A percentile compares a stretch with the other conserved stretches of the same genome.
phyloP scores from a whole-genome alignment of 2,113 vertebrate genomes.

The Trochalopteron elliotii region DNA sequence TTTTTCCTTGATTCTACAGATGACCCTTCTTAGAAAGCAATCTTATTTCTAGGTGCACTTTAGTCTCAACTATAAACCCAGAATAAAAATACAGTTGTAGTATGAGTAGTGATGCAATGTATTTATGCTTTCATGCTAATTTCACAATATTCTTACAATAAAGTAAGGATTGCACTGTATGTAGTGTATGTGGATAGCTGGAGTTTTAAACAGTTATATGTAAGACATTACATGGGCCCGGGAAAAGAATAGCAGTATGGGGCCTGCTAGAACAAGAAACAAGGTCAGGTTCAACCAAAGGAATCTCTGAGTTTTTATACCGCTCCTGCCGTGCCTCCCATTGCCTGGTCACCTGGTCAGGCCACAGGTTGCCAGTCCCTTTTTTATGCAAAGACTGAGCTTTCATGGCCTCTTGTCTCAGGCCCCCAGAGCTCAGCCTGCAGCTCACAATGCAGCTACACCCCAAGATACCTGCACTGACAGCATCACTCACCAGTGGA shows the following conservation, averaged over 20 bases:
- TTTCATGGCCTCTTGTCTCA: neutral
- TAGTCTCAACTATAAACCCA: neutral
- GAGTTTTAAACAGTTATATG: neutral
- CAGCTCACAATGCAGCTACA: neutral
- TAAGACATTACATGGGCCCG: neutral
- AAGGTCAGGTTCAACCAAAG: neutral
- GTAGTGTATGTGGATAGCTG: neutral
- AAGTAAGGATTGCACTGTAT: neutral
- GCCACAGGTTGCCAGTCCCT: neutral
- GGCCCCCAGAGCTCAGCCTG: neutral
- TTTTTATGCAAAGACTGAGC: neutral
- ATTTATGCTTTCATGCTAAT: neutral
- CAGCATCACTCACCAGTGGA: neutral
- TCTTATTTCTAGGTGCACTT: neutral
- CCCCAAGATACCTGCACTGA: fast-evolving
- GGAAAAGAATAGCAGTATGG: neutral
- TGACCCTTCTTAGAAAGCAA: neutral
- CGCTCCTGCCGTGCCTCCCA: neutral
- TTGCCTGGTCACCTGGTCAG: neutral
- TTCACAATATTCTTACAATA: neutral
- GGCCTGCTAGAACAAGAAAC: neutral
- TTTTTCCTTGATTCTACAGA: neutral
- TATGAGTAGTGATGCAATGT: neutral
- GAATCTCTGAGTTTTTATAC: neutral
- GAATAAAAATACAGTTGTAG: neutral